Conservation (phyloP, 2,113 vertebrate genomes). For the Ancistrus triradiatus region DNA sequence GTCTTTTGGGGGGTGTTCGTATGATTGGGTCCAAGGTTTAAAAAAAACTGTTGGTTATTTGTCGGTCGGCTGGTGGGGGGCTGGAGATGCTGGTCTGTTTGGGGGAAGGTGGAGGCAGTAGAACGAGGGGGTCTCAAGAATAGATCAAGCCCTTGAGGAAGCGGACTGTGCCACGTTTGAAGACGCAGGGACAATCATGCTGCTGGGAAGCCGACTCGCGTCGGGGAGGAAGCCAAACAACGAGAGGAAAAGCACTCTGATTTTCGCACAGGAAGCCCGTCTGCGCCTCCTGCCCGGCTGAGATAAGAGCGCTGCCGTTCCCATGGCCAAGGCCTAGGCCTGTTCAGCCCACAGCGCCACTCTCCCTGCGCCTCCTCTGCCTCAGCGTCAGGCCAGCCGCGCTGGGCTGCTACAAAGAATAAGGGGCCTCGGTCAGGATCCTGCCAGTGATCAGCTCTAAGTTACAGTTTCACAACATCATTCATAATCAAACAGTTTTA, state of each 20-base stretch:
- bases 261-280: slow-evolving; percentile 98
- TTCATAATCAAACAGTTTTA: slow-evolving; percentile 30
- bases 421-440: slow-evolving; percentile 69
- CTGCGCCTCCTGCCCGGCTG: slow-evolving; percentile 90
- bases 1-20: slow-evolving; percentile 1
- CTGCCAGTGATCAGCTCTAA: slow-evolving; percentile 54
- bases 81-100: slow-evolving; percentile 40
- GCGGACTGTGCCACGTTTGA: slow-evolving; percentile 98
- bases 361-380: slow-evolving; percentile 72
- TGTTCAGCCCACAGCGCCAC: slow-evolving; percentile 76
- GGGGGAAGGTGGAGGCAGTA: slow-evolving; percentile 52
- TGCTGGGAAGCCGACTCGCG: slow-evolving; percentile 97
- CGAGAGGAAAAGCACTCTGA: slow-evolving; percentile 98
- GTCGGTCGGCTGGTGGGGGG: slow-evolving; percentile 3
- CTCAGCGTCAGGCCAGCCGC: slow-evolving; percentile 66
- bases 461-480: slow-evolving; percentile 46
- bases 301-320: slow-evolving; percentile 96
- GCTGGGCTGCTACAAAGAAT: slow-evolving; percentile 69
- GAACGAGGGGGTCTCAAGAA: slow-evolving; percentile 71
- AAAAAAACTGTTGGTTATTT: slow-evolving; percentile 1
- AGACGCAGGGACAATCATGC: slow-evolving; percentile 98
- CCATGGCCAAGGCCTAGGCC: slow-evolving; percentile 90
- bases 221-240: slow-evolving; percentile 98
- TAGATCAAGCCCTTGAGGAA: slow-evolving; percentile 99
- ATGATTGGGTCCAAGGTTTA: slow-evolving; percentile 22